These are phyloP conservation scores for Ametastegia equiseti DNA, from an alignment of 2,888 invertebrate genomes.

Conservation along the genomic window DNA sequence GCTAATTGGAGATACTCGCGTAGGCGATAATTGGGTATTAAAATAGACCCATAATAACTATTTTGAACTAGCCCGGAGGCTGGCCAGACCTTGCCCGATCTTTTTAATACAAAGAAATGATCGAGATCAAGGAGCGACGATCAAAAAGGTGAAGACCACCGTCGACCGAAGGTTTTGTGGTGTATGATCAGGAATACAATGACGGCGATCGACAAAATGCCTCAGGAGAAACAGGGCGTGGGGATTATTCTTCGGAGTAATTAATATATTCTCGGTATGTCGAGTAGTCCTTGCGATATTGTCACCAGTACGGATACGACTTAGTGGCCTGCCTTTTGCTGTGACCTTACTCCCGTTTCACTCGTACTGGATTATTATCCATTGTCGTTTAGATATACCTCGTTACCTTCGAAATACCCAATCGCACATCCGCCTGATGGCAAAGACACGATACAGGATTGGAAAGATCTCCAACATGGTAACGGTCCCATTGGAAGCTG, in stretches of 20 bases:
- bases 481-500: no score
- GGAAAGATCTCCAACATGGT: no score
- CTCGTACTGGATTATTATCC: not conserved
- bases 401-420: not conserved
- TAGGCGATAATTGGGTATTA: not conserved
- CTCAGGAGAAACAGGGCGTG: not conserved
- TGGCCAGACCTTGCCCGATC: constrained; percentile 4
- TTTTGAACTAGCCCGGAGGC: constrained; percentile 1
- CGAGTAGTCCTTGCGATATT: not conserved
- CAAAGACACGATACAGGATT: not conserved
- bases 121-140: constrained; percentile 32
- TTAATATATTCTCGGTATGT: not conserved
- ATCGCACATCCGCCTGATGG: constrained; percentile 10
- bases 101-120: not conserved
- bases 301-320: not conserved
- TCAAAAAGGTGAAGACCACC: not conserved
- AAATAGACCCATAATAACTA: not conserved
- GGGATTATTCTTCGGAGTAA: not conserved
- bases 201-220: not conserved
- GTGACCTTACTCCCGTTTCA: constrained; percentile 43
- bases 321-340: not conserved
- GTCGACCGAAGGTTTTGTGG: constrained; percentile 2
- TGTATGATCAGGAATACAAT: not conserved
- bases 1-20: not conserved
- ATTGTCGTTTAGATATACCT: not conserved